These are phyloP conservation scores for Champsocephalus gunnari DNA, from an alignment of 2,797 vertebrate genomes.

Conservation along the genomic window DNA sequence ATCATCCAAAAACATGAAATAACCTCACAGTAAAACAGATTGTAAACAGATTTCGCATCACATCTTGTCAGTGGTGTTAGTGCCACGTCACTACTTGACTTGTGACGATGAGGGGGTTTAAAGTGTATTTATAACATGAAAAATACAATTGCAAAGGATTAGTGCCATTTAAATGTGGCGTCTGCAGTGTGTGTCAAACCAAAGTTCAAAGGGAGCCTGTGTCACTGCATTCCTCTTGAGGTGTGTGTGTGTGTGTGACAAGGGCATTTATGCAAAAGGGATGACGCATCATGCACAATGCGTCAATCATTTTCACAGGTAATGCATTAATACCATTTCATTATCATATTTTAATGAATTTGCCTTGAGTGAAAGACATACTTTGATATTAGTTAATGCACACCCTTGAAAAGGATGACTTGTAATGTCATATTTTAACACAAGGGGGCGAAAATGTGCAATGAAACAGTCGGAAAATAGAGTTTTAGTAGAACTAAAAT, in stretches of 20 bases:
- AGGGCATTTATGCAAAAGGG: neutral
- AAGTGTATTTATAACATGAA: constrained; percentile 1
- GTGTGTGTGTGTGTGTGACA: constrained; percentile 26
- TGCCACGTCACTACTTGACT: neutral
- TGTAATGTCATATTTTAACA: constrained; percentile 45
- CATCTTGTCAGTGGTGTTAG: neutral
- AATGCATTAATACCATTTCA: neutral
- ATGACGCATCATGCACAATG: neutral
- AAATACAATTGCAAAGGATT: constrained; percentile 15
- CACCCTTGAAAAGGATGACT: neutral
- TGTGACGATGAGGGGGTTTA: neutral
- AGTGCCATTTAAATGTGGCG: neutral
- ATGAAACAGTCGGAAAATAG: neutral
- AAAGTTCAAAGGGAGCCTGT: constrained; percentile 51
- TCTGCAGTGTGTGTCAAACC: constrained; percentile 8
- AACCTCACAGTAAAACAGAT: neutral
- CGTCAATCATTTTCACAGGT: neutral
- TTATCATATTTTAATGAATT: neutral
- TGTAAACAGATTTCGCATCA: neutral
- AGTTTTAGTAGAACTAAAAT: neutral
- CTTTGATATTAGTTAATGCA: neutral
- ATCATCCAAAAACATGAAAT: neutral
- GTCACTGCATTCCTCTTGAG: constrained; percentile 62
- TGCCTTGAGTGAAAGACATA: neutral
- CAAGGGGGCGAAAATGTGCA: constrained; percentile 49